Evolutionary conservation across 2,888 invertebrate species (phyloP), one percentile per base, ranked within the genome.

Genomic region (Beris chalybata): DNA sequence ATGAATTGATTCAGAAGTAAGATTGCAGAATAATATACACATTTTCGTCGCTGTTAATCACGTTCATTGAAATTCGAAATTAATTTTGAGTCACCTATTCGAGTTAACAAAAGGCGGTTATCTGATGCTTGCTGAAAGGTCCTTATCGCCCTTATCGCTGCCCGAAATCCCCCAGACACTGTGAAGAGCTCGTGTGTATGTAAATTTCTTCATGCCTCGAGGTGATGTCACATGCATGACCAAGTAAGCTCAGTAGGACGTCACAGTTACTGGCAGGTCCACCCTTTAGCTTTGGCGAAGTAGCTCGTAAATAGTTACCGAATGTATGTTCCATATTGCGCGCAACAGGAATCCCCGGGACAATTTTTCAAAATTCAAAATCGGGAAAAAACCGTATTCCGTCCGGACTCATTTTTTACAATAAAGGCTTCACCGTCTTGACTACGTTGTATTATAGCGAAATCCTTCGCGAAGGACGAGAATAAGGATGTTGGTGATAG

Each of bases 321-420:
- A n/a, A 30, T 53, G 31, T 53, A n/a, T 53, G 53, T 30, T 30
- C 4, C 31, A 53, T 11, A 30, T 5, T 4, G 9, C 29, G 30
- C 55, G 43, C 55, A 56, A 56, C 55, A 56, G 55, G 55, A 56
- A 48, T 13, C 30, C 45, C 58, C 58, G 45, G 47, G 47, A 22
- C 29, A 45, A 45, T 15, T 58, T 15, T 43, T 15, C 58, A 12
- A 47, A 58, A 47, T 58, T 58, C 15, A 47, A 56, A 58, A 56
- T 43, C 55, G 11, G 55, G 6, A 54, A 22, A 38, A 13, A 43
- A 56, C 22, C 38, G n/a, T 15, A 56, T 56, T 56, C 13, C 15
- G 55, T 15, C 15, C 43, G 32, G 13, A 38, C 15, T 56, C n/a
- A 15, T 43, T 56, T 56, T 43, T 56, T 56, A 43, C 55, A 56